Base-by-base conservation (phyloP, 2,888 invertebrate species). In the Harmothoe impar region DNA sequence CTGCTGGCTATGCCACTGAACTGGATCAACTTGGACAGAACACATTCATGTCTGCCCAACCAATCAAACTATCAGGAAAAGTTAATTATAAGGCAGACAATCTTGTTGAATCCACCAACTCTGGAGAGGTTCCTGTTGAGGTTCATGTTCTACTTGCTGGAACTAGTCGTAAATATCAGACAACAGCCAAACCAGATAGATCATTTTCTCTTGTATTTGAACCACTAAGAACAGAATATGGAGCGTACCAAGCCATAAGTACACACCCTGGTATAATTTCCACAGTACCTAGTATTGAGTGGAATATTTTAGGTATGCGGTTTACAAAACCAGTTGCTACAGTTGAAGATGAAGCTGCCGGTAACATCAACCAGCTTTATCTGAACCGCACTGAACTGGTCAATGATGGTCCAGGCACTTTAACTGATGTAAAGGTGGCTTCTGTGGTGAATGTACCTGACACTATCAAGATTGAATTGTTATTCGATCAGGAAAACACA, bases 271-370 rank as follows among this genome's bases (percentile, higher is more conserved):
- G n/a, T 7, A 5, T 68, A n/a, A 10, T n/a, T 5, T 0, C n/a
- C 25, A 33, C 35, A 10, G 5, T 20, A 31, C 17, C 29, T 1
- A n/a, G 20, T n/a, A 23, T 62, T 12, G 0, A n/a, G 10, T 89
- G 89, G 89, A 68, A 68, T 7, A 68, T 89, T n/a, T 23, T 89
- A 31, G 89, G 89, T 23, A 89, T 89, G 89, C 62, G 56, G n/a
- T 62, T 62, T 31, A 31, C n/a, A 29, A 52, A 56, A 68, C 68
- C 52, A 68, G 51, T 35, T 12, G 15, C 62, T 20, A n/a, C 17
- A 23, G 31, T 89, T 7, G 23, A 68, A 17, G 89, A 68, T 35
- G 89, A 89, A 68, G 7, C 89, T 15, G 12, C 15, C 68, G 62
- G n/a, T 33, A 35, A 29, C 29, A 33, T 89, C 17, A 29, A 25